phyloP scores from a whole-genome alignment of 1,140 invertebrate genomes.

The Pararge aegeria region DNA sequence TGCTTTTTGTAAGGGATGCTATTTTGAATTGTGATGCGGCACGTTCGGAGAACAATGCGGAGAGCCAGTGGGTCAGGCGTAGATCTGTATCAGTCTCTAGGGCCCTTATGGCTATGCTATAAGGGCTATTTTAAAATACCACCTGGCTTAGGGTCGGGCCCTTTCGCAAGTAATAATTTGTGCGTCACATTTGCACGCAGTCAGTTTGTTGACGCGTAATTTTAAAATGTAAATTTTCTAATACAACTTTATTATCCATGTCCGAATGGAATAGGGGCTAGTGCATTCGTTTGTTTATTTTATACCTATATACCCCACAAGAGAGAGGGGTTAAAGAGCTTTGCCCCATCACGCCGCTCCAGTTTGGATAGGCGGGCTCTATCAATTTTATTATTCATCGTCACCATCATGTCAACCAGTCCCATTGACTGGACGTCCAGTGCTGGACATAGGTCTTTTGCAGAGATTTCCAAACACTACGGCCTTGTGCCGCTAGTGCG shows the following conservation, averaged over 20 bases:
- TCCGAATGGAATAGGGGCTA: no score
- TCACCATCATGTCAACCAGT: no score
- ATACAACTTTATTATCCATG: neutral
- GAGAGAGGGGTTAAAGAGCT: no score
- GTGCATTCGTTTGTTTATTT: no score
- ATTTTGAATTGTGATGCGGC: constrained; percentile 15
- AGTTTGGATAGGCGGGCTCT: no score
- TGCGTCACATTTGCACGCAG: constrained; percentile 11
- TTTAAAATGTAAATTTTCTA: constrained; percentile 17
- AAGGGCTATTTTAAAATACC: constrained; percentile 12
- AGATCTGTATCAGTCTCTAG: constrained; percentile 1
- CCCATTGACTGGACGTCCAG: no score
- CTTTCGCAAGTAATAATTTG: constrained; percentile 27
- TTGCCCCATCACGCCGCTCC: no score
- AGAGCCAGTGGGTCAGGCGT: neutral
- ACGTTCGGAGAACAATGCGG: constrained; percentile 18
- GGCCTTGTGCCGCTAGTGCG: no score
- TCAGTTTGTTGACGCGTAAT: constrained; percentile 18
- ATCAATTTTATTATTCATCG: no score
- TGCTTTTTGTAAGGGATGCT: constrained; percentile 16
- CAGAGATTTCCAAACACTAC: no score
- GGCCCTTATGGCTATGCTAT: constrained; percentile 4
- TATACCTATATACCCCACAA: no score
- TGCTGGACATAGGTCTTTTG: no score
- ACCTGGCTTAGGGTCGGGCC: constrained; percentile 8